These are phyloP conservation scores for Tipula helvola DNA, from an alignment of 2,888 invertebrate genomes.

Conservation along the genomic window DNA sequence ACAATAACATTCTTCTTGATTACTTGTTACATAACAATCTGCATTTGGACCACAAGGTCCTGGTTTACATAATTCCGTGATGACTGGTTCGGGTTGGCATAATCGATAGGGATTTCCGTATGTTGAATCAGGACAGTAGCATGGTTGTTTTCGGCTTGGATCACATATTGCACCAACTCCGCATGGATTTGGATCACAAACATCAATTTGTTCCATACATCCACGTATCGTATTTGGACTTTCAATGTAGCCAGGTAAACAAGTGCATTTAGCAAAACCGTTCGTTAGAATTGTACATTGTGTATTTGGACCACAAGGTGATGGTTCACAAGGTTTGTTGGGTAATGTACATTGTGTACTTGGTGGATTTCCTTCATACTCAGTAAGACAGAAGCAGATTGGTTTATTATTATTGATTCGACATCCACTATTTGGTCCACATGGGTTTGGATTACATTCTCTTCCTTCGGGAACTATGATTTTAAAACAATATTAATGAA, in stretches of 20 bases:
- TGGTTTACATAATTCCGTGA: slow-evolving; percentile 57
- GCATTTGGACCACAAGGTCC: slow-evolving; percentile 74
- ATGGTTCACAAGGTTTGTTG: slow-evolving; percentile 67
- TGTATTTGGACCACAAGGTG: slow-evolving; percentile 80
- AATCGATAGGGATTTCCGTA: slow-evolving; percentile 72
- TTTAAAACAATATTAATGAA: background rate
- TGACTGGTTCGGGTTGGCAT: slow-evolving; percentile 49
- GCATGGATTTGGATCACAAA: slow-evolving; percentile 73
- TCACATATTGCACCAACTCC: slow-evolving; percentile 69
- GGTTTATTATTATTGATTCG: slow-evolving; percentile 60
- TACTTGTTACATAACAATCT: slow-evolving; percentile 71
- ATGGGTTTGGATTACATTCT: slow-evolving; percentile 69
- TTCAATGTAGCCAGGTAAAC: slow-evolving; percentile 68
- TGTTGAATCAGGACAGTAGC: slow-evolving; percentile 73
- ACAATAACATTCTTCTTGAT: slow-evolving; percentile 76
- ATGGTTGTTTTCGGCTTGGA: slow-evolving; percentile 62
- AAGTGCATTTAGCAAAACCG: slow-evolving; percentile 80
- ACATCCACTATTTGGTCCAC: slow-evolving; percentile 74
- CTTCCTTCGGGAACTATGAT: slow-evolving; percentile 71
- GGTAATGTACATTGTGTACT: slow-evolving; percentile 55
- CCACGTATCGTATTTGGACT: slow-evolving; percentile 80
- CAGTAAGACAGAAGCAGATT: slow-evolving; percentile 77
- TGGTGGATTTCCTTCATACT: slow-evolving; percentile 77
- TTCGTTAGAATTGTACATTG: slow-evolving; percentile 65
- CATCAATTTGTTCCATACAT: slow-evolving; percentile 64